Conservation (phyloP, 2,113 vertebrate genomes). For the Petrocephalus zakoni region DNA sequence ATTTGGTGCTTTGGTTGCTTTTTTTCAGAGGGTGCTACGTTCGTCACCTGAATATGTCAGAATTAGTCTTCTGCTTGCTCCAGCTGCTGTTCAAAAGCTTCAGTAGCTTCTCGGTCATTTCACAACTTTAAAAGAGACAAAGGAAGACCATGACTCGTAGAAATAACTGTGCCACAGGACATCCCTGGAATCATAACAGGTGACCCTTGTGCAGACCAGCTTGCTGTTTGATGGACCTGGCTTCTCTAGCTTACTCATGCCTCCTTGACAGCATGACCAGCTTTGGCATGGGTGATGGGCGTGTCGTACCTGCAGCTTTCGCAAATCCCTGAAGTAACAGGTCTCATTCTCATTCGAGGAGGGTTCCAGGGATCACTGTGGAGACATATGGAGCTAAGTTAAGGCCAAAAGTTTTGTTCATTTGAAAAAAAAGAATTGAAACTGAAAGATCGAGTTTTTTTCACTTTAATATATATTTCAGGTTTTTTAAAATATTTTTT, state of each 20-base stretch:
- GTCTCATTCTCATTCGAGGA: constrained; percentile 2
- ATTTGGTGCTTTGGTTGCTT: neutral
- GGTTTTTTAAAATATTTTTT: no score
- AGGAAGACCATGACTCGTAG: neutral
- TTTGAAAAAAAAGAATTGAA: no score
- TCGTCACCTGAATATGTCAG: constrained; percentile 52
- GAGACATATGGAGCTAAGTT: neutral
- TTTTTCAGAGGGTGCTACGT: neutral
- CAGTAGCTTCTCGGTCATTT: constrained; percentile 35
- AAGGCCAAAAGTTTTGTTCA: no score
- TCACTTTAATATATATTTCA: no score
- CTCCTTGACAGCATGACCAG: neutral
- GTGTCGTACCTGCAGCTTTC: constrained; percentile 42
- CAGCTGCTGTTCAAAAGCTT: constrained; percentile 41
- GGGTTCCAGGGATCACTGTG: constrained; percentile 21
- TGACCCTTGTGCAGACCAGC: neutral
- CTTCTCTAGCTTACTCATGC: no score
- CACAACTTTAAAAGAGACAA: constrained; percentile 29
- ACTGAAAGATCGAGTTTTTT: no score
- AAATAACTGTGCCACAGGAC: neutral
- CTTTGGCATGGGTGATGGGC: neutral
- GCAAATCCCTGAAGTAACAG: constrained; percentile 19
- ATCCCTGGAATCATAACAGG: neutral
- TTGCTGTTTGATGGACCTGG: neutral
- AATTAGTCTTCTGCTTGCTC: constrained; percentile 48